phyloP scores from a whole-genome alignment of 2,113 vertebrate species.

The Ranitomeya imitator region DNA sequence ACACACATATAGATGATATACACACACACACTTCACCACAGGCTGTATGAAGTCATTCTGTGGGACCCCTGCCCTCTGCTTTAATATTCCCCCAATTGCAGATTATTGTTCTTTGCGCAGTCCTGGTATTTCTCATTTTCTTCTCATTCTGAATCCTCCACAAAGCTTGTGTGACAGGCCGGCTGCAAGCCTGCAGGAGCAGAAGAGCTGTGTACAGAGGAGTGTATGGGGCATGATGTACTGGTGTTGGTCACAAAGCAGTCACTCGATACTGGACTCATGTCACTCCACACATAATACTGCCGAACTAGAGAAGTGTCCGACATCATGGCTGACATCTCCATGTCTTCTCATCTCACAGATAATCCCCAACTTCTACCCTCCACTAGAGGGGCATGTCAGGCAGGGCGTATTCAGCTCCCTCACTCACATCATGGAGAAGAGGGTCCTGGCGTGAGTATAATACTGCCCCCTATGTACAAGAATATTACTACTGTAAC shows the following conservation, averaged over 20 bases:
- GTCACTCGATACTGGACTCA: no score
- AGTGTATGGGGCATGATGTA: not conserved
- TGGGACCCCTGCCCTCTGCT: not conserved
- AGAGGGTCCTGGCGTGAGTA: slow-evolving; percentile 94
- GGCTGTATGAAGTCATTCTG: not conserved
- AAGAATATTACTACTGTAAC: not conserved
- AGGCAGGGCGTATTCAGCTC: slow-evolving; percentile 95
- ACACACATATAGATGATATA: no score
- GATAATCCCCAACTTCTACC: slow-evolving; percentile 97
- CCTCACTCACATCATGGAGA: slow-evolving; percentile 97
- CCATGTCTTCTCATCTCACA: slow-evolving; percentile 62
- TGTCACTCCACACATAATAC: no score
- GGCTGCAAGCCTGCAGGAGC: accelerated
- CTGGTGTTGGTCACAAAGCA: not conserved
- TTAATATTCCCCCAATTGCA: not conserved
- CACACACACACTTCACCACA: no score
- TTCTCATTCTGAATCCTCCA: not conserved
- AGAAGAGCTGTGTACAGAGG: no score
- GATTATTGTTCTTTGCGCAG: not conserved
- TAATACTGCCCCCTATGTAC: not conserved
- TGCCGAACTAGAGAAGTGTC: no score
- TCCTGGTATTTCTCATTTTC: slow-evolving; percentile 24
- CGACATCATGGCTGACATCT: no score
- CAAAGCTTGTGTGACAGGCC: not conserved
- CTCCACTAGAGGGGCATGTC: slow-evolving; percentile 87